Conservation (phyloP, 2,797 vertebrate species). For the Tarsius wallacei region DNA sequence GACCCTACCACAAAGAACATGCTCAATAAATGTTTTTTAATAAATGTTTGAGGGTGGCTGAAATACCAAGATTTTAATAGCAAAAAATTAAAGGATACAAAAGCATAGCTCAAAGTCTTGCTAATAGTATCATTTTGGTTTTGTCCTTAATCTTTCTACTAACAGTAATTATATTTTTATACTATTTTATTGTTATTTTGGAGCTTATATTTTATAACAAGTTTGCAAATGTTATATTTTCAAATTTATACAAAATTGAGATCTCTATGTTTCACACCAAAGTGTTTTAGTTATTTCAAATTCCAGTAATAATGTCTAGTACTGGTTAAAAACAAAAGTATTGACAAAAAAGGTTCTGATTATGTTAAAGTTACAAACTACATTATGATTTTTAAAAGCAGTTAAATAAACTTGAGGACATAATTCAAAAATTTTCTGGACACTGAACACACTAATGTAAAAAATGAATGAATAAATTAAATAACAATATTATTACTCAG, state of each 20-base stretch:
- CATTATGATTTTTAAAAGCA: neutral
- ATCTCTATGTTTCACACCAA: neutral
- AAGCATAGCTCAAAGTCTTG: neutral
- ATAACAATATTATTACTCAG: neutral
- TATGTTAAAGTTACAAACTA: neutral
- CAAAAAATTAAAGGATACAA: neutral
- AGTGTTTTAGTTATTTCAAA: neutral
- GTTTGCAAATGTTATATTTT: neutral
- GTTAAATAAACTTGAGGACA: neutral
- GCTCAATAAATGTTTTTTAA: neutral
- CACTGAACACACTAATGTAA: neutral
- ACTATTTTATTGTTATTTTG: neutral
- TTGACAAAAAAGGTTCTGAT: neutral
- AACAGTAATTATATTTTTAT: neutral
- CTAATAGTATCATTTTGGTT: neutral
- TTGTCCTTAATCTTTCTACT: neutral
- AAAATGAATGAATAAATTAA: slow-evolving; percentile 14
- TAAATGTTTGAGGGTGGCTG: neutral
- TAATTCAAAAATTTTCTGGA: neutral
- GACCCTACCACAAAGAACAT: neutral
- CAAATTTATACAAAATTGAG: neutral
- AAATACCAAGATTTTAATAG: neutral
- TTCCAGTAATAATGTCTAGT: neutral
- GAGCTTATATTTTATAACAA: neutral
- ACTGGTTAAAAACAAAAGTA: neutral